These are phyloP conservation scores for Callipepla californica DNA, from an alignment of 2,113 vertebrate species.

Conservation along the genomic window DNA sequence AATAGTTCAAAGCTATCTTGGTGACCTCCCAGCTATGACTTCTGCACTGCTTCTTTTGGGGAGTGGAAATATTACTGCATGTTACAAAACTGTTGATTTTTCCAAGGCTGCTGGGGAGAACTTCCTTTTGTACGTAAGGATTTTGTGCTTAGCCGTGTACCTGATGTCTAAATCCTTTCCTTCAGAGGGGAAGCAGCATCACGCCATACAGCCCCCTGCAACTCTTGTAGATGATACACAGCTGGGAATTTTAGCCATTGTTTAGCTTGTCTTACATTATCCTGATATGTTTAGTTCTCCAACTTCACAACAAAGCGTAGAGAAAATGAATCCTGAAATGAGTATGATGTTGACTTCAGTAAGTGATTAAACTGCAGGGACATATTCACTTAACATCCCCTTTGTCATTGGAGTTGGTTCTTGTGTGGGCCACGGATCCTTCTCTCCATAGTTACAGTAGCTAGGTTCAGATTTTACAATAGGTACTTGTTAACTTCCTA, in stretches of 20 bases:
- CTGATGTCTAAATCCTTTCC: not conserved
- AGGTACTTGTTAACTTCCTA: constrained; percentile 7
- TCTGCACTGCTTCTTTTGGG: not conserved
- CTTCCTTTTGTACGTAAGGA: fast-evolving
- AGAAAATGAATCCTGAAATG: not conserved
- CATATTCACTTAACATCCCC: constrained; percentile 13
- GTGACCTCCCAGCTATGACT: not conserved
- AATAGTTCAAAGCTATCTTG: not conserved
- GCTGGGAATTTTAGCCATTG: not conserved
- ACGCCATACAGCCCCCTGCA: not conserved
- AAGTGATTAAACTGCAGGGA: not conserved
- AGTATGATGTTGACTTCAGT: not conserved
- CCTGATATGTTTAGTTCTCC: not conserved
- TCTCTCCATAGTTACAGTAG: constrained; percentile 14
- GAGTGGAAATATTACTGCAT: not conserved
- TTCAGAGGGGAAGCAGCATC: not conserved
- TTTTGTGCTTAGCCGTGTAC: not conserved
- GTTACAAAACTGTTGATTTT: not conserved
- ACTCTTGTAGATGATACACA: not conserved
- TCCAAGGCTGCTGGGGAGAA: not conserved
- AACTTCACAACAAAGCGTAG: not conserved
- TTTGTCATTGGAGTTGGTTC: constrained; percentile 1
- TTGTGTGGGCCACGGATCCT: constrained; percentile 18
- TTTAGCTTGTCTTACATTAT: not conserved
- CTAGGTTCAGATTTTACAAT: not conserved